A percentile compares a stretch with the other conserved stretches of the same genome.
phyloP scores from a whole-genome alignment of 2,888 invertebrate genomes.

The Gastracanthus pulcherrimus region DNA sequence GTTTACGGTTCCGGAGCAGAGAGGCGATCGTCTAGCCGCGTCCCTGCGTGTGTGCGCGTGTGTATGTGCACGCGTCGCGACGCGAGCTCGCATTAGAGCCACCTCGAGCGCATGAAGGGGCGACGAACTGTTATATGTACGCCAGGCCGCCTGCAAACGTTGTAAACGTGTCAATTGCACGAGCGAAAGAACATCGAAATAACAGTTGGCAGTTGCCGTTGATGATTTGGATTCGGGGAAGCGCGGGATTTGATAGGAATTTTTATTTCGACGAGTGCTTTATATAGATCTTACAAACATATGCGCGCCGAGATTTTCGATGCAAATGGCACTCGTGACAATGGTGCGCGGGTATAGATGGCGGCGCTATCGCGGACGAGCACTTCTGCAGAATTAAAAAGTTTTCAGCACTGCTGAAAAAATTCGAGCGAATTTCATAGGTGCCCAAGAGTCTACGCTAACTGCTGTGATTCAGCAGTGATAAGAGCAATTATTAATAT shows the following conservation, averaged over 20 bases:
- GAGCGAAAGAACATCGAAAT: not conserved
- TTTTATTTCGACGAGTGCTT: too few species aligned
- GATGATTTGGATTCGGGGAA: not conserved
- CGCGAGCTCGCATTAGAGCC: not conserved
- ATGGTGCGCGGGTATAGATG: too few species aligned
- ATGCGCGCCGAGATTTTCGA: not conserved
- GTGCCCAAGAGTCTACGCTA: too few species aligned
- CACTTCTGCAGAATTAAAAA: constrained; percentile 1
- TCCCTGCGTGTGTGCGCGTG: not conserved
- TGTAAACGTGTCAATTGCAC: constrained; percentile 11
- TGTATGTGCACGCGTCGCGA: not conserved
- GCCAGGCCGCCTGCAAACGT: not conserved
- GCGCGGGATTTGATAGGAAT: too few species aligned
- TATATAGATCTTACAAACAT: not conserved
- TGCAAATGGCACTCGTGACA: not conserved
- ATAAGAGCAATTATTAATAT: not conserved
- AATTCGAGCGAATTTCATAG: not conserved
- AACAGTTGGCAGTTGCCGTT: not conserved
- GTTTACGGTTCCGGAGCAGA: not conserved
- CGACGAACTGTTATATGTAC: not conserved
- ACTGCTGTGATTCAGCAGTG: not conserved
- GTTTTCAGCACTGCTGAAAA: not conserved
- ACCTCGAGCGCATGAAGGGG: not conserved
- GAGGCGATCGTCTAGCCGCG: not conserved
- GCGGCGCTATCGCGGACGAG: not conserved